Conservation (phyloP, 1,140 invertebrate species). For the Rhyzopertha dominica region DNA sequence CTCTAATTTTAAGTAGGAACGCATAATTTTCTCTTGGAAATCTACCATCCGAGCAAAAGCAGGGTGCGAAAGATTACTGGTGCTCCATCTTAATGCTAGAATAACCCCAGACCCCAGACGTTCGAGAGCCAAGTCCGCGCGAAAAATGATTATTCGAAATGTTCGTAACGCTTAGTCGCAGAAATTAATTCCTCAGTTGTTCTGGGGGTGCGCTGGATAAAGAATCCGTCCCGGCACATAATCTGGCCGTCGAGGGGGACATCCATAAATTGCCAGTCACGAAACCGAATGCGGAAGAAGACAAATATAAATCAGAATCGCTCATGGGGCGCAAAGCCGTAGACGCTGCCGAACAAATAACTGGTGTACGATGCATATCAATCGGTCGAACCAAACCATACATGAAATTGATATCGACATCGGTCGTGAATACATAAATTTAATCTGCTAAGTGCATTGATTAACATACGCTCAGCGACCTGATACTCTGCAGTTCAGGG, state of each 20-base stretch:
- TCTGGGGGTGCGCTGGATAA: constrained; percentile 12
- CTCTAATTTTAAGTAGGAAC: no score
- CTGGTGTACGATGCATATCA: constrained; percentile 19
- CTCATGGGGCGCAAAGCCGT: constrained; percentile 11
- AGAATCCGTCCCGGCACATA: constrained; percentile 13
- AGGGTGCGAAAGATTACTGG: no score
- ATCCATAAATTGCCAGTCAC: constrained; percentile 16
- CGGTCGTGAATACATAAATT: constrained; percentile 21
- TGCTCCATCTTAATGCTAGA: no score
- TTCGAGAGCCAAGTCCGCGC: no score
- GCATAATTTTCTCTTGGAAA: no score
- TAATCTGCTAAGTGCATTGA: constrained; percentile 19
- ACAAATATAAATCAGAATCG: constrained; percentile 12
- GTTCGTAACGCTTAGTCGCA: constrained; percentile 15
- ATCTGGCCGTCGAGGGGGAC: constrained; percentile 6
- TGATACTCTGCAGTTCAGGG: no score
- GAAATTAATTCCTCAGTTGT: constrained; percentile 14
- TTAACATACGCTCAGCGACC: constrained; percentile 21
- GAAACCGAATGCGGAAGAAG: constrained; percentile 16
- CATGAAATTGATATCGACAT: constrained; percentile 23
- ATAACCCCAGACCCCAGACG: no score
- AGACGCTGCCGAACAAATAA: constrained; percentile 19
- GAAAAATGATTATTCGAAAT: constrained; percentile 15
- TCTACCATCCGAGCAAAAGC: no score
- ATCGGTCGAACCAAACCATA: constrained; percentile 17